A percentile compares a stretch with the other conserved stretches of the same genome.
phyloP scores from a whole-genome alignment of 2,888 invertebrate species.

The Pecten maximus region DNA sequence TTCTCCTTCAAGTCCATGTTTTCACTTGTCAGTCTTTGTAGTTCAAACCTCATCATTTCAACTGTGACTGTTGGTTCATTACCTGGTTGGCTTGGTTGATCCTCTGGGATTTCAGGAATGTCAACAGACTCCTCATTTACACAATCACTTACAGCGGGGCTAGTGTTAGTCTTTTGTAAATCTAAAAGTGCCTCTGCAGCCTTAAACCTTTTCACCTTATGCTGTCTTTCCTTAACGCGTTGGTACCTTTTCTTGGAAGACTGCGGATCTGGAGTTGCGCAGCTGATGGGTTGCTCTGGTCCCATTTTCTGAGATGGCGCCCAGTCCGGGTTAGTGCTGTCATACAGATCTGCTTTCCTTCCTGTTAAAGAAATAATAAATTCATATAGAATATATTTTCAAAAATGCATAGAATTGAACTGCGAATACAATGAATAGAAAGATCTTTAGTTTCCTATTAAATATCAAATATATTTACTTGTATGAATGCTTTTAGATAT shows the following conservation, averaged over 20 bases:
- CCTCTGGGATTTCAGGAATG: not conserved
- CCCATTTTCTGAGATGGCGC: conserved; percentile 47
- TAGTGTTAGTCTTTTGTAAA: not conserved
- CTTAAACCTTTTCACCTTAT: not conserved
- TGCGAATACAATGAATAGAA: too few relatives aligned
- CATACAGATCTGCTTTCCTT: conserved; percentile 40
- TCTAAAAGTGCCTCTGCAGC: not conserved
- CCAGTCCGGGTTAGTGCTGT: conserved; percentile 50
- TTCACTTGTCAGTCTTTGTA: conserved; percentile 12
- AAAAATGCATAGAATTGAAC: too few relatives aligned
- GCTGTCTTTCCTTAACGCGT: conserved; percentile 9
- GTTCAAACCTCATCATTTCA: not conserved
- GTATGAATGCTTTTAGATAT: too few relatives aligned
- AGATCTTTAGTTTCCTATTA: too few relatives aligned
- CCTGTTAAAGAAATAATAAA: conserved; percentile 39
- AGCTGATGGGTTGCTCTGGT: conserved; percentile 18
- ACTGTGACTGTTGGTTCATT: not conserved
- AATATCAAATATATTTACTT: too few relatives aligned
- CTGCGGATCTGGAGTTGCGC: not conserved
- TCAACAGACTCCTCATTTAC: too few relatives aligned
- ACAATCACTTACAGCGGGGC: not conserved
- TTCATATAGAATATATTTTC: not conserved
- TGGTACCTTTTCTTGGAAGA: conserved; percentile 44
- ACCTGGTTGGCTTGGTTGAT: not conserved
- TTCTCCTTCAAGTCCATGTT: conserved; percentile 26